Percentiles rank a stretch among this genome's conserved stretches.
Conservation (phyloP, 2,888 invertebrate species). For the Trissolcus brochymenae region DNA sequence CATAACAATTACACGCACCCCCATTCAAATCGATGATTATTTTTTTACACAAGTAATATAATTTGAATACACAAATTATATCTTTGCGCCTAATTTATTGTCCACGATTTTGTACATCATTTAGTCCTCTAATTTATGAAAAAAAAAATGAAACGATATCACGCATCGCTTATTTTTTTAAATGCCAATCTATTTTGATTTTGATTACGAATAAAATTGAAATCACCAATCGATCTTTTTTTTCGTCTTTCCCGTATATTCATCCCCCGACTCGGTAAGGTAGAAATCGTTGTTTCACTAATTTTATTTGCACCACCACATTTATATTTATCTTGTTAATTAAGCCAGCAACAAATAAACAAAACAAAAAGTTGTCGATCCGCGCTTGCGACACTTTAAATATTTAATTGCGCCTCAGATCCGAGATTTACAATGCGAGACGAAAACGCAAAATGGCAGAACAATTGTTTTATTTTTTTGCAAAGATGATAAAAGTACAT, state of each 20-base stretch:
- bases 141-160: not conserved
- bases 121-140: conserved; percentile 35
- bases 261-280: conserved; percentile 36
- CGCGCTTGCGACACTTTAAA: no score
- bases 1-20: conserved; percentile 20
- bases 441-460: no score
- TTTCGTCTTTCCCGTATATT: conserved; percentile 12
- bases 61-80: conserved; percentile 19
- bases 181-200: conserved; percentile 11
- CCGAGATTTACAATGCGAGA: no score
- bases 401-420: no score
- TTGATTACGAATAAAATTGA: conserved; percentile 31
- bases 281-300: conserved; percentile 26
- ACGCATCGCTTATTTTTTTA: conserved; percentile 20
- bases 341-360: no score
- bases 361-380: no score
- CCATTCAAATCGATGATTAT: conserved; percentile 25
- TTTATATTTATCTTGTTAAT: conserved; percentile 8
- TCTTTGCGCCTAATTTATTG: conserved; percentile 36
- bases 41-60: conserved; percentile 39
- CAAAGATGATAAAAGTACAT: conserved; percentile 32
- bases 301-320: not conserved
- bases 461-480: not conserved
- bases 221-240: conserved; percentile 14
- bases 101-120: conserved; percentile 29